Evolutionary conservation across 92 coral and sea anemone genomes (phyloP).

Genomic region (Paragorgia papillata): DNA sequence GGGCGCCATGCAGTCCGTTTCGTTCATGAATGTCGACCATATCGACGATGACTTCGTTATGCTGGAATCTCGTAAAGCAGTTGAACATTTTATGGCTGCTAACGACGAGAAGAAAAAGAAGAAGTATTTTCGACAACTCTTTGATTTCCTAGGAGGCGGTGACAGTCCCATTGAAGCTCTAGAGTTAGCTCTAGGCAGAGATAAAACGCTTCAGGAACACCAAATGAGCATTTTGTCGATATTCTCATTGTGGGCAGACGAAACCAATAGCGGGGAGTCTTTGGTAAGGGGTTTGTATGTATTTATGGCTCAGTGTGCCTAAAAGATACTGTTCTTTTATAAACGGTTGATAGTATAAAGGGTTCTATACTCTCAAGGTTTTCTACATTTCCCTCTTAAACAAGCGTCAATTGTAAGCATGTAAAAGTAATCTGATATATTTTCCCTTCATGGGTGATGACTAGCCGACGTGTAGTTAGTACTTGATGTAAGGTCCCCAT

Average conservation of each 20-base stretch:
- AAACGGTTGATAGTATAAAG: no score
- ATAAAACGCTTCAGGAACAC: constrained; percentile 72
- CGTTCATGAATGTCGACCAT: neutral
- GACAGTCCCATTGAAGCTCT: constrained; percentile 91
- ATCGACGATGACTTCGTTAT: constrained; percentile 22
- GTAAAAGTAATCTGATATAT: no score
- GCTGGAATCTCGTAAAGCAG: constrained; percentile 17
- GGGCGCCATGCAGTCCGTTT: no score
- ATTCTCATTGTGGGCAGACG: constrained; percentile 30
- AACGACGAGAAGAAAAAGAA: constrained; percentile 55
- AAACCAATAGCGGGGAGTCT: neutral
- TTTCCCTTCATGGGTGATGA: no score
- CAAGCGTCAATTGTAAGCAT: no score
- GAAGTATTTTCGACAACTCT: constrained; percentile 61
- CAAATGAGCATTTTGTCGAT: constrained; percentile 65
- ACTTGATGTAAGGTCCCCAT: no score
- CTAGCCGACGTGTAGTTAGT: no score
- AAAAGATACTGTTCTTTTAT: no score
- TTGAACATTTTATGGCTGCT: neutral
- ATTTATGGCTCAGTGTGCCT: no score
- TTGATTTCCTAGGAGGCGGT: constrained; percentile 74
- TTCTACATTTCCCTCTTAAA: no score
- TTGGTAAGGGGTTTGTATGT: constrained; percentile 2
- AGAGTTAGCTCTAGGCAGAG: constrained; percentile 76
- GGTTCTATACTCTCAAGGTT: no score